Evolutionary conservation across 2,797 vertebrate species (phyloP), one percentile per base, ranked within the genome.

Genomic region (Anabacerthia variegaticeps): DNA sequence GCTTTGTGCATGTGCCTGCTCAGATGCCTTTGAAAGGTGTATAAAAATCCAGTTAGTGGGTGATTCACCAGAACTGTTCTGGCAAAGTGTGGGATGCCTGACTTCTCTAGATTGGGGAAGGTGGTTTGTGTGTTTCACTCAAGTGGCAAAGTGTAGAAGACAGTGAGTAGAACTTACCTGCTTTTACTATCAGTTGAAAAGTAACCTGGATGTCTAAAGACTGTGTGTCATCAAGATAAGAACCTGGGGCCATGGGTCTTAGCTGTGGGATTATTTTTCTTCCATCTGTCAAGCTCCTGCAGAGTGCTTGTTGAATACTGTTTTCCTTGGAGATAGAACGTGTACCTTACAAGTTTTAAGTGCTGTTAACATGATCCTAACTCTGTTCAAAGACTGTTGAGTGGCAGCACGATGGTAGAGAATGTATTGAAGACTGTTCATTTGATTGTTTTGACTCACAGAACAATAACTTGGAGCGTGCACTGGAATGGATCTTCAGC

Each of bases 401-500:
- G 41, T 34, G 52, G 84, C 78, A 65, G 36, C 43, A 12, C 14
- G 44, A 6, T 55, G 12, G 19, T 63, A 54, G 16, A 28, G 41
- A n/a, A 34, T 14, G 16, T 67, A 6, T 76, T 93, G 49, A 91
- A 65, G 27, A 20, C 58, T 75, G 27, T 15, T 79, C 24, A 94
- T 92, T 39, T 74, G 19, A 41, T 89, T 84, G 14, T 78, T 78
- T 85, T 88, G 59, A 11, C 76, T 94, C 24, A 5, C 94, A 99
- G 99, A 99, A 99, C 96, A 98, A 98, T 96, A 99, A 99, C 96
- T 98, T 99, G 54, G 99, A 99, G 94, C 98, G 98, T 93, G 99
- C 99, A 0, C 97, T 99, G 65, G 99, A 99, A 95, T 99, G 99
- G 99, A 99, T 99, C 97, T 99, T 99, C 96, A 99, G 97, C 86